These are phyloP conservation scores for Coregonus sp. DNA, from an alignment of 2,797 vertebrate species.

Conservation along the genomic window DNA sequence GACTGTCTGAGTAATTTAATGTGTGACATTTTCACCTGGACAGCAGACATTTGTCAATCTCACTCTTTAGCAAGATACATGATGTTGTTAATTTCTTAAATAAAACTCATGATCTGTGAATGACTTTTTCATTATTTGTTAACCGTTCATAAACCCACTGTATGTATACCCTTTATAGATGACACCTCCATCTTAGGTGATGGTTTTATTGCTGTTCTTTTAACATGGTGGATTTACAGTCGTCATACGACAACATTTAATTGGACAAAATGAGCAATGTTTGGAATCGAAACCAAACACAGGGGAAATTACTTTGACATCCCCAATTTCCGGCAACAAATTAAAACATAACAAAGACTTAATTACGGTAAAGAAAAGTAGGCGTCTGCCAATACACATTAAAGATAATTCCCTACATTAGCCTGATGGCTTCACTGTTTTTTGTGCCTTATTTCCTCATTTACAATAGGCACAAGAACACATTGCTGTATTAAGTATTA, in stretches of 20 bases:
- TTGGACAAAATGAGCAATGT: no score
- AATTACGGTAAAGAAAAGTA: background rate
- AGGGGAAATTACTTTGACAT: no score
- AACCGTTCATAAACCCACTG: background rate
- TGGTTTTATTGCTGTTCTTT: background rate
- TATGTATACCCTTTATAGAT: background rate
- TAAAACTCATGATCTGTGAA: background rate
- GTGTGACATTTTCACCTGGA: background rate
- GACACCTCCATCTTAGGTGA: background rate
- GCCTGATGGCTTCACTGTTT: background rate
- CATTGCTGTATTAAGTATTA: background rate
- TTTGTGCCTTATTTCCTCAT: no score
- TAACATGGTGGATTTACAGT: background rate
- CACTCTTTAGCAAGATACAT: background rate
- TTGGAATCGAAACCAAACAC: no score
- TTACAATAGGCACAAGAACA: background rate
- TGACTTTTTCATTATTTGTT: background rate
- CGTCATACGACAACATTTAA: no score
- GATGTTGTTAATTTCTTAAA: background rate
- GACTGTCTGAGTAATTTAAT: background rate
- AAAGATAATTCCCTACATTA: background rate
- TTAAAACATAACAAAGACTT: background rate
- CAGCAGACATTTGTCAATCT: background rate
- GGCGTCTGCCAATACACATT: background rate
- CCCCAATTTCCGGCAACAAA: background rate